Percentiles rank a stretch among this genome's conserved stretches.
Evolutionary conservation across 2,113 vertebrate genomes (phyloP).

Genomic region (Etheostoma cragini): DNA sequence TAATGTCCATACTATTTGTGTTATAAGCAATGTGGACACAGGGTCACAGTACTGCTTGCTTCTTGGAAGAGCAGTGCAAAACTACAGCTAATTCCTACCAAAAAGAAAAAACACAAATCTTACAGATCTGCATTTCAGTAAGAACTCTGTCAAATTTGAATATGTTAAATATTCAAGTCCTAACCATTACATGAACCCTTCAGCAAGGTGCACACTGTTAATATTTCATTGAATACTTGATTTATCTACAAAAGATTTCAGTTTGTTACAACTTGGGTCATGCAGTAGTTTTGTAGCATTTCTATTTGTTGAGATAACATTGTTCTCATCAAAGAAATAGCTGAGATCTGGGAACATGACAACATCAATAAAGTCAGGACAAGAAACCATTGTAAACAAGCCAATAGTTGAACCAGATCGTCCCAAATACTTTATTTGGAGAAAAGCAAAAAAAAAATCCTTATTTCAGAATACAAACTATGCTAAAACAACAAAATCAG

Average conservation of each 20-base stretch:
- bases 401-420: background rate
- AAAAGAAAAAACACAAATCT: background rate
- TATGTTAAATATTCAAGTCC: background rate
- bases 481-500: background rate
- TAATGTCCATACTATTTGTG: background rate
- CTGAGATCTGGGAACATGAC: background rate
- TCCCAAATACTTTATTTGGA: constrained; percentile 17
- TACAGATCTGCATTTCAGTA: background rate
- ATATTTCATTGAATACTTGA: constrained; percentile 7
- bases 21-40: background rate
- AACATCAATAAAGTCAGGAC: constrained; percentile 7
- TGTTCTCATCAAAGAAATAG: background rate
- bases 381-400: background rate
- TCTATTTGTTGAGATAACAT: background rate
- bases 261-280: background rate
- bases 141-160: background rate
- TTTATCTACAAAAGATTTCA: background rate
- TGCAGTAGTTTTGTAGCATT: background rate
- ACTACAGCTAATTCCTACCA: background rate
- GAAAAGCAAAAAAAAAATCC: background rate
- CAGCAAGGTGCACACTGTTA: background rate
- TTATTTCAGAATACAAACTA: background rate
- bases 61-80: background rate
- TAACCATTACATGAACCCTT: background rate
- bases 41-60: background rate